Evolutionary conservation across 35 echinoderm and acorn worm species (phyloP).

Genomic region (Eucidaris tribuloides): DNA sequence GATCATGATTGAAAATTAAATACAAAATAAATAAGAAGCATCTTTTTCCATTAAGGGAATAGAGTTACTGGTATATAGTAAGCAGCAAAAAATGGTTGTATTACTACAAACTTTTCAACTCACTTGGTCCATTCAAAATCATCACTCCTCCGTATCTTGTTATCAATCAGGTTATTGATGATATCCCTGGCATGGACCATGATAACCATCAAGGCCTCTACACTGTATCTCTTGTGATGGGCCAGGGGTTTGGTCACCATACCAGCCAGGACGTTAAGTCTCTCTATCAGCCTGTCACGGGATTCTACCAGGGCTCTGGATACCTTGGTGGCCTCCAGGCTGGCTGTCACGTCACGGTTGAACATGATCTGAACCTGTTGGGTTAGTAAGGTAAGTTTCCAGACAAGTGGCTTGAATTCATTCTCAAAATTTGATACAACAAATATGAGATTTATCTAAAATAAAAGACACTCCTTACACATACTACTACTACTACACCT

Average conservation of each 20-base stretch:
- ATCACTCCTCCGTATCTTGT: constrained; percentile 64
- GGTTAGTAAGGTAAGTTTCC: neutral
- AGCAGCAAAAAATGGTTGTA: no score
- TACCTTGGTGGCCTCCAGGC: constrained; percentile 50
- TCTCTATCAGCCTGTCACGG: constrained; percentile 58
- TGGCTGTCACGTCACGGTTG: constrained; percentile 77
- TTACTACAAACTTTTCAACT: no score
- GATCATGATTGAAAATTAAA: no score
- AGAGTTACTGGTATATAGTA: no score
- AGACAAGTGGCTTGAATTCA: neutral
- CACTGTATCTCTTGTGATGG: constrained; percentile 72
- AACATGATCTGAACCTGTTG: constrained; percentile 97
- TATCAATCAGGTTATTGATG: constrained; percentile 72
- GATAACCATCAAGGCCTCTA: constrained; percentile 97
- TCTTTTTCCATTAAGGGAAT: no score
- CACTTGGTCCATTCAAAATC: constrained; percentile 99
- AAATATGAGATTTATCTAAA: no score
- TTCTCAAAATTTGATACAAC: no score
- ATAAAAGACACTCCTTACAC: no score
- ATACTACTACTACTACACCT: no score
- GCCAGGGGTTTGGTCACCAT: constrained; percentile 75
- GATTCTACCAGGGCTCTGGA: constrained; percentile 43
- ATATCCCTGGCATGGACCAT: constrained; percentile 97
- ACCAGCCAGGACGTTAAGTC: constrained; percentile 84
- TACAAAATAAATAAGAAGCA: no score